Evolutionary conservation across 2,888 invertebrate genomes (phyloP).

Genomic region (Callimorpha dominula): DNA sequence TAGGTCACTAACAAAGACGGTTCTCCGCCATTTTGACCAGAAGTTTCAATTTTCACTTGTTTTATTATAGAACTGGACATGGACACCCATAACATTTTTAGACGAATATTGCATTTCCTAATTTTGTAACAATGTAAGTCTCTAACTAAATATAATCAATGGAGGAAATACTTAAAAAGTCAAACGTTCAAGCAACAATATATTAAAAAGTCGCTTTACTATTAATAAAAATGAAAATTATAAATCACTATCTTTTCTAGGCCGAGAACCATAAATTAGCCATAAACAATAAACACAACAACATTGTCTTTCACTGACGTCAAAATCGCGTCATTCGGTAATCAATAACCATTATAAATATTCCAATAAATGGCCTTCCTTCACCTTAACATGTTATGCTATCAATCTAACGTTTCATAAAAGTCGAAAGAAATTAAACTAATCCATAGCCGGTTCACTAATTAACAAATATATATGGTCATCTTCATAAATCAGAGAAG

Average conservation of each 20-base stretch:
- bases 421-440: constrained; percentile 43
- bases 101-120: too few species aligned
- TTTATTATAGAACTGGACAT: too few species aligned
- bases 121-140: too few species aligned
- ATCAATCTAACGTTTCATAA: constrained; percentile 45
- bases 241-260: constrained; percentile 1
- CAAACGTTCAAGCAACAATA: neutral
- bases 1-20: too few species aligned
- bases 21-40: too few species aligned
- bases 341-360: constrained; percentile 21
- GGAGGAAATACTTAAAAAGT: too few species aligned
- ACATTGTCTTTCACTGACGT: constrained; percentile 19
- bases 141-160: too few species aligned
- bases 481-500: constrained; percentile 34
- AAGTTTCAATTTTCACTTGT: too few species aligned
- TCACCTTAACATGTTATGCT: constrained; percentile 23
- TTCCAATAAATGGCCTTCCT: constrained; percentile 6
- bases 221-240: neutral
- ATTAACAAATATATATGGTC: constrained; percentile 47
- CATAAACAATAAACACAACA: constrained; percentile 10
- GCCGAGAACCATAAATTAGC: constrained; percentile 5
- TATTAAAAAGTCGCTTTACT: neutral
- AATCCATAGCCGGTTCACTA: constrained; percentile 33
- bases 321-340: constrained; percentile 27
- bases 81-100: too few species aligned